Conservation (phyloP, 2,888 invertebrate genomes). For the Parapristionchus giblindavisi region DNA sequence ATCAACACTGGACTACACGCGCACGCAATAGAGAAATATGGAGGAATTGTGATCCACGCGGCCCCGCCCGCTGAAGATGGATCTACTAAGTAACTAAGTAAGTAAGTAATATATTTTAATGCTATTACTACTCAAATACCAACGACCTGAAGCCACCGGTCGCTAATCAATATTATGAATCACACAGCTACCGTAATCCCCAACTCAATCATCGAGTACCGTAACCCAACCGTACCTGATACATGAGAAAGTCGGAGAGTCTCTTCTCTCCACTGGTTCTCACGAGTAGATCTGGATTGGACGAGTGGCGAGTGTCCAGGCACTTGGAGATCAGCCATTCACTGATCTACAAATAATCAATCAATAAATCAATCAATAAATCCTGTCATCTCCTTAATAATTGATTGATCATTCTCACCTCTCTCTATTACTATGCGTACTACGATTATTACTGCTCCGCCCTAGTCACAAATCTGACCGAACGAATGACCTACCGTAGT, state of each 20-base stretch:
- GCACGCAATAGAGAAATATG: no score
- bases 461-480: not conserved
- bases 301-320: slow-evolving; percentile 81
- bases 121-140: not conserved
- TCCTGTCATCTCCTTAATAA: not conserved
- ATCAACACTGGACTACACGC: no score
- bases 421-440: not conserved
- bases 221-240: slow-evolving; percentile 83
- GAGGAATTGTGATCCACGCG: no score
- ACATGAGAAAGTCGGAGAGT: slow-evolving; percentile 90
- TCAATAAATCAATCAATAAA: not conserved
- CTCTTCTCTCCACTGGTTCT: slow-evolving; percentile 95
- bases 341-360: slow-evolving; percentile 74
- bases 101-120: not conserved
- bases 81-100: not conserved
- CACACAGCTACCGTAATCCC: not conserved
- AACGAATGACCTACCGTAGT: not conserved
- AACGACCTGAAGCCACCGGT: not conserved
- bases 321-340: slow-evolving; percentile 82
- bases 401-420: not conserved
- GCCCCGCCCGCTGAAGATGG: no score
- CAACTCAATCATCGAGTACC: not conserved
- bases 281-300: slow-evolving; percentile 86
- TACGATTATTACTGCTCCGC: not conserved
- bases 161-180: not conserved